Base-by-base conservation (phyloP, 2,888 invertebrate species). In the Thyatira batis region DNA sequence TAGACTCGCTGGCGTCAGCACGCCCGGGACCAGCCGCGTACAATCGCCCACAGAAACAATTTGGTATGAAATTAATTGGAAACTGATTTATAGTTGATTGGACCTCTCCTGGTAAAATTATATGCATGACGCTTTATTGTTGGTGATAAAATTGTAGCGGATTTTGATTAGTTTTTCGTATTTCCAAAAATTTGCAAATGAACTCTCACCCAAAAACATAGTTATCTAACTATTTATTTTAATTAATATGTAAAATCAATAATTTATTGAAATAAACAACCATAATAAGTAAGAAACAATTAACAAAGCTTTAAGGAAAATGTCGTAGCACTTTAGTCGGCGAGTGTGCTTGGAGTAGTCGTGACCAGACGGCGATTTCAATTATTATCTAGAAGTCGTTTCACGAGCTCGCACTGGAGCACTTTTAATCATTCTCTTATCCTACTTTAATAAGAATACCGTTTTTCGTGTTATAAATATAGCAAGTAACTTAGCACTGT, bases 1-100 rank as follows among this genome's bases (percentile, higher is more conserved):
- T 92, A 91, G 92, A 91, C 92, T 80, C 91, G 91, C 89, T 78
- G 92, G 91, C 91, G 92, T 92, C 91, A 91, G 88, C 89, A 80
- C 78, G 84, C 82, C 78, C 74, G 74, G 80, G 68, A 76, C 78
- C 71, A 68, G 67, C 76, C 68, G 70, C 48, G 85, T 84, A 90
- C 84, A 71, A 60, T 80, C 77, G 67, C 51, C 54, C 10, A 17
- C 20, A 28, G 27, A 48, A 27, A 17, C 17, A 8, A n/a, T 17
- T 39, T 39, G 8, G 39, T 39, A n/a, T 17, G 8, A 39, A 39
- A 33, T 33, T 13, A 13, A 33, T 33, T 33, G 11, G 39, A 39
- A 45, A 45, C 45, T 45, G 23, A 21, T 45, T n/a, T 13, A 2
- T n/a, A 11, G 11, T 44, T 21, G 45, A 45, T 21, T n/a, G 33